Conservation (phyloP, 2,888 invertebrate genomes). For the Gymnosoma rotundatum region DNA sequence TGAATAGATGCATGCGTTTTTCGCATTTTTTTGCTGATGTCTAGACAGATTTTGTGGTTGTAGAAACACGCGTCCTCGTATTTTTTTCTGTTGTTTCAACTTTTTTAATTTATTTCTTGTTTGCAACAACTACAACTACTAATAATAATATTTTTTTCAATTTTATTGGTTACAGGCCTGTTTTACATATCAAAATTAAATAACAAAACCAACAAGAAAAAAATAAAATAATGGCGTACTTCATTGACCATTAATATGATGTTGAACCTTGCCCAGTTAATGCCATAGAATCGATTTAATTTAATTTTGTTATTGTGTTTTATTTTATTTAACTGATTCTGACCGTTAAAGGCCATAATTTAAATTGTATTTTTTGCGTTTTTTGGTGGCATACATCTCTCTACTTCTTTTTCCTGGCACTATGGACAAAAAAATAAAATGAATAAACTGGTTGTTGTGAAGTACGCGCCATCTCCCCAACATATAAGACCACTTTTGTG, state of each 20-base stretch:
- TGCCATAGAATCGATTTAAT: slow-evolving; percentile 69
- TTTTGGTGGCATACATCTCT: slow-evolving; percentile 46
- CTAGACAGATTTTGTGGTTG: slow-evolving; percentile 70
- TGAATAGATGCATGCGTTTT: slow-evolving; percentile 58
- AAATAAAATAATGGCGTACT: slow-evolving; percentile 59
- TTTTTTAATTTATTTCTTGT: slow-evolving; percentile 14
- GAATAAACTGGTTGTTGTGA: slow-evolving; percentile 41
- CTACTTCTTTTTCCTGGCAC: slow-evolving; percentile 11
- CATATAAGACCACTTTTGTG: slow-evolving; percentile 65
- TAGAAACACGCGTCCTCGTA: slow-evolving; percentile 65
- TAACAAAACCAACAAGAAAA: slow-evolving; percentile 40
- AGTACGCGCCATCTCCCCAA: slow-evolving; percentile 48
- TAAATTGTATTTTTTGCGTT: slow-evolving; percentile 52
- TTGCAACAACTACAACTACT: slow-evolving; percentile 32
- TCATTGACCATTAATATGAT: slow-evolving; percentile 66
- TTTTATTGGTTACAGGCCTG: slow-evolving; percentile 63
- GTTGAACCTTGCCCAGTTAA: slow-evolving; percentile 67
- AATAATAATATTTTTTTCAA: slow-evolving; percentile 49
- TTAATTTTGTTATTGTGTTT: slow-evolving; percentile 61
- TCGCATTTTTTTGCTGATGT: slow-evolving; percentile 59
- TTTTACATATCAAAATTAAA: slow-evolving; percentile 67
- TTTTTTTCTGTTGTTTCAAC: slow-evolving; percentile 39
- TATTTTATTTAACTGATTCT: slow-evolving; percentile 38
- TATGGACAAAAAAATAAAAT: neutral
- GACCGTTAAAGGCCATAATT: slow-evolving; percentile 62